Conservation (phyloP, 2,113 vertebrate genomes). For the Ceyx margarethae region DNA sequence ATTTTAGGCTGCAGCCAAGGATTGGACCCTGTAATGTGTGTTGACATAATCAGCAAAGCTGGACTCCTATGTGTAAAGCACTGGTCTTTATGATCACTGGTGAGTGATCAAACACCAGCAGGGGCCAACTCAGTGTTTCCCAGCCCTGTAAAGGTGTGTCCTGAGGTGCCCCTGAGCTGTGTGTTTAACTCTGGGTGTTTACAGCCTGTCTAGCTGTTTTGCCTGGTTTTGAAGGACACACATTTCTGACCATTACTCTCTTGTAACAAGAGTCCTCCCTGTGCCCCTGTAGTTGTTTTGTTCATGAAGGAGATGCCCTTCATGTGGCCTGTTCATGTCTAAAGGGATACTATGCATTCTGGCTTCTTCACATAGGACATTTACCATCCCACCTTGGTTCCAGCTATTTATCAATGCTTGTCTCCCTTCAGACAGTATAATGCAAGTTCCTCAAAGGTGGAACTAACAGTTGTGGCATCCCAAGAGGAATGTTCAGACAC, state of each 20-base stretch:
- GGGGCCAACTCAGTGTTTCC: background rate
- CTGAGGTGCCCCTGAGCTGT: background rate
- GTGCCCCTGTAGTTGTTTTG: background rate
- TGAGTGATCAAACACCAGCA: background rate
- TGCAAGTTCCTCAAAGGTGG: background rate
- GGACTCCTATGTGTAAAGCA: background rate
- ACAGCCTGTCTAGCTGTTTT: background rate
- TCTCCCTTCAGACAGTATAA: background rate
- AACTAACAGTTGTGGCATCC: background rate
- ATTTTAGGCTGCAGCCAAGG: background rate
- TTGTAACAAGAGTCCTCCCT: background rate
- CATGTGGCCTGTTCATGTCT: accelerated
- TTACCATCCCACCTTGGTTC: background rate
- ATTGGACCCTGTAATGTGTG: background rate
- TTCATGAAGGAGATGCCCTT: background rate
- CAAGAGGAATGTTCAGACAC: background rate
- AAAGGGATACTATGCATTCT: background rate
- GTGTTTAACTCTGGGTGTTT: background rate
- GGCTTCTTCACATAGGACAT: background rate
- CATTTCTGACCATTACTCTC: background rate
- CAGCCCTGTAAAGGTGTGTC: background rate
- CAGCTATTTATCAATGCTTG: background rate
- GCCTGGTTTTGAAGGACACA: background rate
- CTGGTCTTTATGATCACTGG: background rate
- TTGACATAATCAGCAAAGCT: background rate